Conservation (phyloP, 2,797 vertebrate genomes). For the Sylvia borin region DNA sequence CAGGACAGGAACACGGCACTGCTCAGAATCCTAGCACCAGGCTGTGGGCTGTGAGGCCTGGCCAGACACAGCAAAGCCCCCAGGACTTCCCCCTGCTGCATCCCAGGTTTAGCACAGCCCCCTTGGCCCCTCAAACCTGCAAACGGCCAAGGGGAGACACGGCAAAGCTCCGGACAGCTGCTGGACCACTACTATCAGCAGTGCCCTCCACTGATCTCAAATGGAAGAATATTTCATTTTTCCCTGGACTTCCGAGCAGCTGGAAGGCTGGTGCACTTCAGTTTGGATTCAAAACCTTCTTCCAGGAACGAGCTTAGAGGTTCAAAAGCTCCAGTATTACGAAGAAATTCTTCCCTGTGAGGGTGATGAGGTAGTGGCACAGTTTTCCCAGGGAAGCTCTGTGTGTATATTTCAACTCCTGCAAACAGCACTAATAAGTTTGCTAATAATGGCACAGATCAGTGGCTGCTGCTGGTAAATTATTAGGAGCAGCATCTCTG, state of each 20-base stretch:
- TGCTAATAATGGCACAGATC: background rate
- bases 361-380: background rate
- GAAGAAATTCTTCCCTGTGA: background rate
- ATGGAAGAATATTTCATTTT: background rate
- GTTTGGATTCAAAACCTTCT: background rate
- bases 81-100: background rate
- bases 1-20: background rate
- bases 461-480: constrained; percentile 28
- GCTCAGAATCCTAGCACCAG: background rate
- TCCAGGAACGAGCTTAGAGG: background rate
- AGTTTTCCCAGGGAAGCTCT: background rate
- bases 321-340: background rate
- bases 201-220: background rate
- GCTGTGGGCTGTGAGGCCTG: background rate
- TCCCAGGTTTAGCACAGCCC: background rate
- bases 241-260: background rate
- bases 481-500: constrained; percentile 12
- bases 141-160: background rate
- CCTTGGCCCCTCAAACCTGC: background rate
- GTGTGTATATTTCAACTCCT: background rate
- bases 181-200: background rate
- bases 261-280: background rate
- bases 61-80: background rate
- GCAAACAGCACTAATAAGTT: constrained; percentile 8
- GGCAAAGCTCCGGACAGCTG: background rate